A percentile compares a stretch with the other conserved stretches of the same genome.
Evolutionary conservation across 2,888 invertebrate genomes (phyloP).

Genomic region (Belgica antarctica): DNA sequence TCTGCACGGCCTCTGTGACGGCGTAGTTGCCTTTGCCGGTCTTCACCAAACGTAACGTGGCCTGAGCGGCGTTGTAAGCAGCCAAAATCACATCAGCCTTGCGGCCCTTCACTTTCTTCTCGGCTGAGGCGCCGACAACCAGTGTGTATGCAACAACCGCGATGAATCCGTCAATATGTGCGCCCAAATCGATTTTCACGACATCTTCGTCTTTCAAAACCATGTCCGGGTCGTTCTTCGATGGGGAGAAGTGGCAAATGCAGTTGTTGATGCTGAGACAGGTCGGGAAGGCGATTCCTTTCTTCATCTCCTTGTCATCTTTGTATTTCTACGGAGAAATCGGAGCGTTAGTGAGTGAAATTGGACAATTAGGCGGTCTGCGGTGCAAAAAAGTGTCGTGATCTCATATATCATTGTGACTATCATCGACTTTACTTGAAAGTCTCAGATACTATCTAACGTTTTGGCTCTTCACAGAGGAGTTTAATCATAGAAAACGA

Average conservation of each 20-base stretch:
- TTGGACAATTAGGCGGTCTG: too few relatives aligned
- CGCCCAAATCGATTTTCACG: slow-evolving; percentile 97
- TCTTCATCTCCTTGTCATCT: slow-evolving; percentile 96
- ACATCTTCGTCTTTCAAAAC: slow-evolving; percentile 86
- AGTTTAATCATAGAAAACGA: slow-evolving; percentile 42
- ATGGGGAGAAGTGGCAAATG: slow-evolving; percentile 97
- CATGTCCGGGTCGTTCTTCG: slow-evolving; percentile 86
- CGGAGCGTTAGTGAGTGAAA: background rate
- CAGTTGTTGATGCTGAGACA: slow-evolving; percentile 98
- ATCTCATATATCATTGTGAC: slow-evolving; percentile 44
- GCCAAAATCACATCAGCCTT: slow-evolving; percentile 94
- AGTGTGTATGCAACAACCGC: slow-evolving; percentile 97
- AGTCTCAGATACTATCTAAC: slow-evolving; percentile 44
- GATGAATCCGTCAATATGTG: slow-evolving; percentile 97
- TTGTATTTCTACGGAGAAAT: slow-evolving; percentile 65
- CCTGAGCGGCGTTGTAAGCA: slow-evolving; percentile 93
- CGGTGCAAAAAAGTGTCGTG: slow-evolving; percentile 1
- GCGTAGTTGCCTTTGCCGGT: slow-evolving; percentile 88
- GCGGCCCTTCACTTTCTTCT: slow-evolving; percentile 76
- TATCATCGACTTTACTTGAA: slow-evolving; percentile 36
- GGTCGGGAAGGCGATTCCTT: slow-evolving; percentile 98
- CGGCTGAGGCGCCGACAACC: slow-evolving; percentile 74
- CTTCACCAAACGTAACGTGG: slow-evolving; percentile 87
- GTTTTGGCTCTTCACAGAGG: slow-evolving; percentile 35
- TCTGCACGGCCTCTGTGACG: slow-evolving; percentile 89